A percentile compares a stretch with the other conserved stretches of the same genome.
Evolutionary conservation across 2,797 vertebrate species (phyloP).

Genomic region (Danio jaintianensis): DNA sequence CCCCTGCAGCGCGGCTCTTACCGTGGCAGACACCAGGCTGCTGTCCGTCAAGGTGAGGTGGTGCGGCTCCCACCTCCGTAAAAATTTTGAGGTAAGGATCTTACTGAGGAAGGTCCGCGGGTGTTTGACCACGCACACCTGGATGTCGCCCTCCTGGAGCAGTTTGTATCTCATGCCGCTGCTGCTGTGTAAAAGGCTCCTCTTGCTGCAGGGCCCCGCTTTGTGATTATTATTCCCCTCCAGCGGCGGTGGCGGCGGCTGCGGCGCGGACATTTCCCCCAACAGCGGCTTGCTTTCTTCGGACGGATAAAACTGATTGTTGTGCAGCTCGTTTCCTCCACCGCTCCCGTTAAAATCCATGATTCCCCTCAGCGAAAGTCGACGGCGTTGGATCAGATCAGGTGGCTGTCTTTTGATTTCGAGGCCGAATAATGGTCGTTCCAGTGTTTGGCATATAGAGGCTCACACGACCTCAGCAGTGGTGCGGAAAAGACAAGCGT

Average conservation of each 20-base stretch:
- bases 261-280: constrained; percentile 83
- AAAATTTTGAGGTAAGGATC: constrained; percentile 97
- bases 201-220: constrained; percentile 85
- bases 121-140: constrained; percentile 97
- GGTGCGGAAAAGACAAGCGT: constrained; percentile 55
- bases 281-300: constrained; percentile 95
- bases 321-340: constrained; percentile 84
- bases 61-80: constrained; percentile 97
- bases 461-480: constrained; percentile 63
- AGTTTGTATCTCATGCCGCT: constrained; percentile 97
- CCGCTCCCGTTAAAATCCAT: constrained; percentile 90
- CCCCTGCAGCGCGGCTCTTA: constrained; percentile 67
- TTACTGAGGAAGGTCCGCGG: constrained; percentile 98
- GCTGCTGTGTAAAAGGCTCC: constrained; percentile 83
- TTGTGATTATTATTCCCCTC: constrained; percentile 87
- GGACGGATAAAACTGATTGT: constrained; percentile 86
- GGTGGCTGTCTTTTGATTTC: constrained; percentile 34
- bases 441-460: constrained; percentile 49
- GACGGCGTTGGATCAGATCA: constrained; percentile 30
- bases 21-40: constrained; percentile 94
- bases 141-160: constrained; percentile 97
- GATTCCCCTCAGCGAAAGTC: constrained; percentile 12
- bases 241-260: constrained; percentile 70
- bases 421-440: constrained; percentile 56
- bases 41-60: constrained; percentile 93